A percentile compares a stretch with the other conserved stretches of the same genome.
phyloP scores from a whole-genome alignment of 2,888 invertebrate species.

The Mylabris sibirica region DNA sequence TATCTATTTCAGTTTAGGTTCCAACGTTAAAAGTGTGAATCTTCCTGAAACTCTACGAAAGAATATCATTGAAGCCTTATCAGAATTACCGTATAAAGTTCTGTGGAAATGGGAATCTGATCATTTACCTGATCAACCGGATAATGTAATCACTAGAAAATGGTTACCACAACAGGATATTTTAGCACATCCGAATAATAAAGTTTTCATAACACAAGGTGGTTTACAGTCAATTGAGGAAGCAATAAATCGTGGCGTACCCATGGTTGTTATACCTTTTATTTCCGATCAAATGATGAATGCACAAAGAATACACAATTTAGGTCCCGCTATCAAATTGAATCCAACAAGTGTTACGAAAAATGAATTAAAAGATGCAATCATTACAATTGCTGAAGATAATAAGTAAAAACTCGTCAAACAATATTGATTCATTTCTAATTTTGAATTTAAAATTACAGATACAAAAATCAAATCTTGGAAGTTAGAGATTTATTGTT shows the following conservation, averaged over 20 bases:
- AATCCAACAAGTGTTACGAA: slow-evolving; percentile 16
- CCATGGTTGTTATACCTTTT: slow-evolving; percentile 32
- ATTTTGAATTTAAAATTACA: slow-evolving; percentile 3
- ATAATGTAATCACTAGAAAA: slow-evolving; percentile 39
- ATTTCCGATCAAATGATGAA: slow-evolving; percentile 31
- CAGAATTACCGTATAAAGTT: slow-evolving; percentile 35
- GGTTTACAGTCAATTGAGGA: slow-evolving; percentile 29
- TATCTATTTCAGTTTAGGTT: slow-evolving; percentile 56
- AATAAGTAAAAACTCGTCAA: not conserved
- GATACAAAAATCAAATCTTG: slow-evolving; percentile 31
- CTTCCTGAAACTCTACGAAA: slow-evolving; percentile 26
- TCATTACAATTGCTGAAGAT: slow-evolving; percentile 19
- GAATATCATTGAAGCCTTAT: slow-evolving; percentile 32
- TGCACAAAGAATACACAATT: slow-evolving; percentile 19
- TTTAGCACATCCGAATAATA: slow-evolving; percentile 33
- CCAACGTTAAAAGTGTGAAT: slow-evolving; percentile 42
- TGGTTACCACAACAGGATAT: slow-evolving; percentile 45
- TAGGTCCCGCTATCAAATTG: slow-evolving; percentile 15
- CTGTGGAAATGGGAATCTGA: slow-evolving; percentile 43
- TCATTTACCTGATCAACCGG: slow-evolving; percentile 29
- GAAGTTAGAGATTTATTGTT: slow-evolving; percentile 32
- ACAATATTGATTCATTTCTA: not conserved
- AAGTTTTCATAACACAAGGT: slow-evolving; percentile 30
- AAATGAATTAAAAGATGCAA: slow-evolving; percentile 16
- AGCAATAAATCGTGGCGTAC: slow-evolving; percentile 22